Base-by-base conservation (phyloP, 2,113 vertebrate genomes). In the Psilopsiagon aurifrons region DNA sequence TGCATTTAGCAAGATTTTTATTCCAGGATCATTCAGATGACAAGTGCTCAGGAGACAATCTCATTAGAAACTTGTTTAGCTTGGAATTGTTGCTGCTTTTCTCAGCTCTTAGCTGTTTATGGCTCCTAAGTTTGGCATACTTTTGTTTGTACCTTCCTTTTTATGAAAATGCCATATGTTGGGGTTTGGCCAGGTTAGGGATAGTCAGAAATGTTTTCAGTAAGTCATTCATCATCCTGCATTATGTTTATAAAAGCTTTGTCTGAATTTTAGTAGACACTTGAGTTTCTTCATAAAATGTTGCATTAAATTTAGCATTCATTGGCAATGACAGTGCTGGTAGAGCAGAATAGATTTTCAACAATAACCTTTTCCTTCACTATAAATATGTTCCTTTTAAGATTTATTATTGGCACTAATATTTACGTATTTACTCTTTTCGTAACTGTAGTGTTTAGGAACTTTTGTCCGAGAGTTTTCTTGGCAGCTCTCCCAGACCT, bases 401-500 rank as follows among this genome's bases (percentile, higher is more conserved):
- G 57, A 43, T 68, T 91, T 90, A 92, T 82, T 94, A 41, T 25
- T 88, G 77, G 52, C 44, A 62, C 33, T 85, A 88, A 81, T 95
- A 92, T 92, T 94, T 93, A 95, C 13, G 6, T 82, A 91, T 93
- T 96, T 96, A 87, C 33, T 79, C 13, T 75, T 96, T 91, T 78
- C 75, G 33, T 71, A 89, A 67, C 47, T 82, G 68, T 64, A 78
- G 39, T 46, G 62, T 62, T 80, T 75, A 71, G 33, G 55, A 92
- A 86, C 77, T 91, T 92, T 68, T 87, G 81, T 76, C 47, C 52
- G 68, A 62, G 47, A 60, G 27, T 71, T 47, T 92, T 86, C 70
- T 89, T 96, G 95, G 91, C 86, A 92, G 62, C 18, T 79, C 33
- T 95, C 91, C 93, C 91, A 91, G 95, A 82, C 41, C 75, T 94